Percentiles rank a stretch among this genome's conserved stretches.
These are phyloP conservation scores for Myripristis murdjan DNA, from an alignment of 2,797 vertebrate species.

Conservation along the genomic window DNA sequence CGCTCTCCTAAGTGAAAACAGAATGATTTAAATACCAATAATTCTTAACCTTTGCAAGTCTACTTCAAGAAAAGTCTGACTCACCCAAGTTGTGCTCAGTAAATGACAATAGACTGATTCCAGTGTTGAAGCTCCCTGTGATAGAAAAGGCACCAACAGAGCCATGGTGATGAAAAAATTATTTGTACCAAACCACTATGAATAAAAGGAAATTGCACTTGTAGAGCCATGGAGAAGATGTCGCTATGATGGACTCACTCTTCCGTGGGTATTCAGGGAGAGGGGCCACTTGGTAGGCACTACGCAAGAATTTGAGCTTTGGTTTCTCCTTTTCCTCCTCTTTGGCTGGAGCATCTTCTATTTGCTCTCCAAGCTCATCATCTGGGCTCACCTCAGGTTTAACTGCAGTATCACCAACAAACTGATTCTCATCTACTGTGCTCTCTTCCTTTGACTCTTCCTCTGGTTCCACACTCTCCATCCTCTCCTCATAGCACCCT, in stretches of 20 bases:
- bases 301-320: slow-evolving; percentile 50
- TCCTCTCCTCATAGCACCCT: slow-evolving; percentile 38
- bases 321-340: slow-evolving; percentile 52
- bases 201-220: too few species aligned
- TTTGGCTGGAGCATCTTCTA: slow-evolving; percentile 26
- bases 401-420: not conserved
- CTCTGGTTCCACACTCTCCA: slow-evolving; percentile 32
- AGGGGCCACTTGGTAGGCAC: slow-evolving; percentile 71
- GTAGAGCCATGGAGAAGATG: slow-evolving; percentile 18
- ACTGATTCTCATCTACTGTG: slow-evolving; percentile 12
- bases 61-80: slow-evolving; percentile 45
- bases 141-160: slow-evolving; percentile 43
- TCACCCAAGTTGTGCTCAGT: slow-evolving; percentile 82
- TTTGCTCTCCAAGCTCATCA: slow-evolving; percentile 35
- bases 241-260: slow-evolving; percentile 74
- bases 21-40: slow-evolving; percentile 28
- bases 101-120: slow-evolving; percentile 78
- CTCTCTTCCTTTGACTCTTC: slow-evolving; percentile 28
- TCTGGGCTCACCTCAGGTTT: slow-evolving; percentile 13
- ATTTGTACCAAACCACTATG: not conserved
- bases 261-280: slow-evolving; percentile 72
- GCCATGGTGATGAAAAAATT: not conserved
- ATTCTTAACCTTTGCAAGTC: slow-evolving; percentile 21
- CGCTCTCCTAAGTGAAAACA: slow-evolving; percentile 39
- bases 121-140: slow-evolving; percentile 73